A percentile compares a stretch with the other conserved stretches of the same genome.
Evolutionary conservation across 2,113 vertebrate genomes (phyloP).

Genomic region (Sylvietta virens): DNA sequence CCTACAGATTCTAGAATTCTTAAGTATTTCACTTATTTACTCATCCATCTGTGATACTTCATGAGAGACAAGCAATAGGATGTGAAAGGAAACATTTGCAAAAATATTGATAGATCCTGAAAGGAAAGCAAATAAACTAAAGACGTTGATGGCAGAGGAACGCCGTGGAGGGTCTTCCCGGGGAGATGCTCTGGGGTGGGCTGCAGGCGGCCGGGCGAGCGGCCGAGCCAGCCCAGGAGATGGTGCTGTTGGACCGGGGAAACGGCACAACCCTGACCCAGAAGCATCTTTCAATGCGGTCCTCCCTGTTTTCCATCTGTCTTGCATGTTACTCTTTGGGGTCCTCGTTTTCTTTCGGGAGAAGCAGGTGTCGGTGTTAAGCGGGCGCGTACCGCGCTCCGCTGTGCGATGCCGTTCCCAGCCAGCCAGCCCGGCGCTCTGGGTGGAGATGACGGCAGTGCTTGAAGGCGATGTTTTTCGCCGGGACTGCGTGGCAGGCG

Average conservation of each 20-base stretch:
- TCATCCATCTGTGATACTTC: background rate
- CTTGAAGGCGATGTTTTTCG: background rate
- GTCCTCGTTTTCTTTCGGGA: background rate
- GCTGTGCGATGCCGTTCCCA: background rate
- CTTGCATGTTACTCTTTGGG: background rate
- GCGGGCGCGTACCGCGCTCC: background rate
- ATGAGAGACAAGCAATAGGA: background rate
- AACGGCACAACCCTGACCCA: conserved; percentile 3
- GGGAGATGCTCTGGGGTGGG: background rate
- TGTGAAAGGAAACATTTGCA: background rate
- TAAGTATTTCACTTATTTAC: background rate
- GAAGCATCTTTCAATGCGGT: conserved; percentile 26
- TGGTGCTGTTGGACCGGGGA: conserved; percentile 48
- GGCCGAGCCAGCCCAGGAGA: conserved; percentile 38
- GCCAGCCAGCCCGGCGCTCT: background rate
- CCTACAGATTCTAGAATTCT: background rate
- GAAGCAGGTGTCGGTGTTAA: background rate
- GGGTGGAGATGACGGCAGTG: background rate
- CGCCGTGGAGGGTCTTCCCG: background rate
- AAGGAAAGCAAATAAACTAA: background rate
- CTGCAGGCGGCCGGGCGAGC: background rate
- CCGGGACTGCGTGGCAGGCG: background rate
- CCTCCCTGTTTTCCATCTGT: conserved; percentile 33
- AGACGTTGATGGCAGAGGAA: background rate
- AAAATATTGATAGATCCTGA: background rate